A percentile compares a stretch with the other conserved stretches of the same genome.
Evolutionary conservation across 2,888 invertebrate genomes (phyloP).

Genomic region (Aplocera efformata): DNA sequence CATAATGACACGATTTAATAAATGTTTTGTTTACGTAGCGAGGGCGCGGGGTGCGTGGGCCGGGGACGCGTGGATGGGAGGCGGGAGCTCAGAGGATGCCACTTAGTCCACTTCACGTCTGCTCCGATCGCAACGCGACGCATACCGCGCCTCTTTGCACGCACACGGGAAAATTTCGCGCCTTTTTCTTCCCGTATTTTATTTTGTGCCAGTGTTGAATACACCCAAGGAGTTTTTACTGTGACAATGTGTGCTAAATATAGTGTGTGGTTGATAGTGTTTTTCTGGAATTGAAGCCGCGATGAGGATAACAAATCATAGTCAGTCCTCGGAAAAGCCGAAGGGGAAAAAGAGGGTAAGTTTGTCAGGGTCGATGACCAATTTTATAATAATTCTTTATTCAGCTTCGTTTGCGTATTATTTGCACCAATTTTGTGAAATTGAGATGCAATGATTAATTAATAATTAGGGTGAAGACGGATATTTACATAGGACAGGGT

Average conservation of each 20-base stretch:
- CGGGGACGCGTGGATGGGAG: conserved; percentile 46
- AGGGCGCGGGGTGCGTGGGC: conserved; percentile 48
- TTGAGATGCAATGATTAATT: no score
- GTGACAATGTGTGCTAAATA: conserved; percentile 18
- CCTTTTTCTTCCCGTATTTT: conserved; percentile 22
- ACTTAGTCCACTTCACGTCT: conserved; percentile 51
- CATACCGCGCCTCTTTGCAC: conserved; percentile 39
- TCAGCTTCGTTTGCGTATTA: not conserved
- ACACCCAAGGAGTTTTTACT: conserved; percentile 21
- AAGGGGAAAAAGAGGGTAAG: conserved; percentile 67
- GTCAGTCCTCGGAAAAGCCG: conserved; percentile 52
- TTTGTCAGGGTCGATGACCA: conserved; percentile 26
- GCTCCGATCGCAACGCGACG: conserved; percentile 60
- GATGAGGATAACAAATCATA: conserved; percentile 52
- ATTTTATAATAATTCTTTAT: conserved; percentile 16
- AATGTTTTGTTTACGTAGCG: conserved; percentile 41
- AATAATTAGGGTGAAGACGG: no score
- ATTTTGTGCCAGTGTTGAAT: conserved; percentile 19
- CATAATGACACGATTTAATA: conserved; percentile 11
- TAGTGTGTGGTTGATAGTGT: conserved; percentile 24
- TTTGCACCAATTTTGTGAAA: no score
- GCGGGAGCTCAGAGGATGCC: conserved; percentile 54
- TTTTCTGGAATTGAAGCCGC: conserved; percentile 30
- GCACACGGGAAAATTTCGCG: conserved; percentile 37
- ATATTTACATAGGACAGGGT: no score